These are phyloP conservation scores for Diplosoma virens DNA, from an alignment of 23 tunicate genomes.

Conservation along the genomic window DNA sequence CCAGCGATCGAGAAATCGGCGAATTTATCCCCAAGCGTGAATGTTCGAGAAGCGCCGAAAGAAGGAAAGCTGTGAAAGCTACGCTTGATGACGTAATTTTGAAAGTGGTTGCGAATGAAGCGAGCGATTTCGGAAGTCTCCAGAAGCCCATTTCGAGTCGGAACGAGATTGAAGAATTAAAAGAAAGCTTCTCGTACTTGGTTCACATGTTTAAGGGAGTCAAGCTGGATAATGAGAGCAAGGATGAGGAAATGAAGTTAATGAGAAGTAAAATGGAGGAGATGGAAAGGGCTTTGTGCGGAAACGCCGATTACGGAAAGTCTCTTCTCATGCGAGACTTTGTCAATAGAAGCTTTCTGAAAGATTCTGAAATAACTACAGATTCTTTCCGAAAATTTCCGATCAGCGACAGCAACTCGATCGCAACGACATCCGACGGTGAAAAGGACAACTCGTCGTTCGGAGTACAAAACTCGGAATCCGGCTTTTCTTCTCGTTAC, in stretches of 20 bases:
- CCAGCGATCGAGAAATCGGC: too few species aligned
- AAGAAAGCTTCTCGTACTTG: slow-evolving; percentile 42
- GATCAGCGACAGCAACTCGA: not conserved
- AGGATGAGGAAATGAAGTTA: slow-evolving; percentile 44
- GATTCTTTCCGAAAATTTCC: not conserved
- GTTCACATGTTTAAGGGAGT: slow-evolving; percentile 56
- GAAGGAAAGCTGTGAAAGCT: not conserved
- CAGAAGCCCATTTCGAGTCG: too few species aligned
- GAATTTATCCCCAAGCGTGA: too few species aligned
- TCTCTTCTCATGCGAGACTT: slow-evolving; percentile 32
- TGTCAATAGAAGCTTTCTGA: not conserved
- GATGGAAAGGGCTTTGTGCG: slow-evolving; percentile 54
- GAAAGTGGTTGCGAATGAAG: not conserved
- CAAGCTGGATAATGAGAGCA: slow-evolving; percentile 48
- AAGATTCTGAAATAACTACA: slow-evolving; percentile 7
- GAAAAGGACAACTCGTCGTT: not conserved
- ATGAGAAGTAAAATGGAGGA: slow-evolving; percentile 74
- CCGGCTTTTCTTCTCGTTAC: slow-evolving; percentile 54
- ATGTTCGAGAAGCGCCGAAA: not conserved
- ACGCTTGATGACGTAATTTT: not conserved
- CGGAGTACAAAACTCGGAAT: slow-evolving; percentile 10
- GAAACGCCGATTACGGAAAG: slow-evolving; percentile 45
- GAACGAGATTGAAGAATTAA: slow-evolving; percentile 34
- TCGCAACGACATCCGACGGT: not conserved
- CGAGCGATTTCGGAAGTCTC: not conserved